These are phyloP conservation scores for Lasioglossum lativentre DNA, from an alignment of 2,888 invertebrate species.

Conservation along the genomic window DNA sequence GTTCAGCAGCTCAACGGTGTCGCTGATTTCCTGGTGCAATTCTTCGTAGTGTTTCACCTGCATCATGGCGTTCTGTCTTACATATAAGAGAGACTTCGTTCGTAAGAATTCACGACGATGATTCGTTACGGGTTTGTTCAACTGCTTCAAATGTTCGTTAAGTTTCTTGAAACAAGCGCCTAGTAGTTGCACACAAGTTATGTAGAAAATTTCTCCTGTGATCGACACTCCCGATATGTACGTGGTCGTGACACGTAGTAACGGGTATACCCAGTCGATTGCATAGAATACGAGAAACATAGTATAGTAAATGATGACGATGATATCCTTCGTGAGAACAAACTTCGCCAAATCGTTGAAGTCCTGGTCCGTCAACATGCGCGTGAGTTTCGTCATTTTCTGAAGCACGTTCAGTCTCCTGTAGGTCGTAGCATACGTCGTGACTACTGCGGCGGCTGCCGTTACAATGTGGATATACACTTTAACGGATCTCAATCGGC, in stretches of 20 bases:
- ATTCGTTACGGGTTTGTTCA: background rate
- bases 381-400: background rate
- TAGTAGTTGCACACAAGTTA: background rate
- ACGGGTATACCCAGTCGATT: rapidly evolving
- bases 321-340: background rate
- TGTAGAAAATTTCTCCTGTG: background rate
- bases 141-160: background rate
- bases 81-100: background rate
- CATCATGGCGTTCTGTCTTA: background rate
- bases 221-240: rapidly evolving
- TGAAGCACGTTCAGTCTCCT: background rate
- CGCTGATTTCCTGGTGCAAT: background rate
- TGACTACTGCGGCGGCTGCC: rapidly evolving
- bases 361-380: background rate
- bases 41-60: background rate
- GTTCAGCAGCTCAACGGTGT: background rate
- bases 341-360: background rate
- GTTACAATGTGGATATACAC: rapidly evolving
- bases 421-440: background rate
- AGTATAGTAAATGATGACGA: background rate
- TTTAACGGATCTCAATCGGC: rapidly evolving
- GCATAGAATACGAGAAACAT: rapidly evolving
- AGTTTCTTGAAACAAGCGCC: background rate
- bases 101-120: background rate
- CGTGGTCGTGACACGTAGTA: rapidly evolving